Evolutionary conservation across 1,140 invertebrate species (phyloP).

Genomic region (Lutraria rhynchaena): DNA sequence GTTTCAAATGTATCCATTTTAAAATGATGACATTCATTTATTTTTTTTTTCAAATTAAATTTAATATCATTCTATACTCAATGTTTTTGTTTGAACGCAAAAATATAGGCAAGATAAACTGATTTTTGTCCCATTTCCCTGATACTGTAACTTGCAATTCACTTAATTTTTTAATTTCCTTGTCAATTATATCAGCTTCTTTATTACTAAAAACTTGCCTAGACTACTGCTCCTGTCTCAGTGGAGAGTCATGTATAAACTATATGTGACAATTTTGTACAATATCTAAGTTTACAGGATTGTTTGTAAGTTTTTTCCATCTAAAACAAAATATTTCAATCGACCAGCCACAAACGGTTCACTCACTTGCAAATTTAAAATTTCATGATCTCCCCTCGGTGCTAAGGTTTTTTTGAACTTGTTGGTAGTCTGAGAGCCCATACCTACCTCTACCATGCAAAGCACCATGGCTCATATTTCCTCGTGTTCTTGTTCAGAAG

Average conservation of each 20-base stretch:
- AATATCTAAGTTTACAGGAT: background rate
- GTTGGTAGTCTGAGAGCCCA: background rate
- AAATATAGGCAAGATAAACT: constrained; percentile 32
- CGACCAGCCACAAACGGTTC: constrained; percentile 27
- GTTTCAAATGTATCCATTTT: constrained; percentile 18
- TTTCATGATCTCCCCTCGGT: constrained; percentile 15
- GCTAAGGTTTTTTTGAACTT: constrained; percentile 14
- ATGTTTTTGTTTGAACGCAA: constrained; percentile 8
- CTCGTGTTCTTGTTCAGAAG: constrained; percentile 15
- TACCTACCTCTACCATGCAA: background rate
- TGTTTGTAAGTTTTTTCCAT: constrained; percentile 7
- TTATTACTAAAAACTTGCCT: too few relatives aligned
- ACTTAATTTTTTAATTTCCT: too few relatives aligned
- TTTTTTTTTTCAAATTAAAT: constrained; percentile 27
- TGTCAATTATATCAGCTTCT: too few relatives aligned
- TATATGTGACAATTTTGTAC: background rate
- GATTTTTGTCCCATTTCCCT: background rate
- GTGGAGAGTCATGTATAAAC: too few relatives aligned
- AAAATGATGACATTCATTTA: constrained; percentile 21
- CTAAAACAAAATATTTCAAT: background rate
- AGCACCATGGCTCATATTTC: background rate
- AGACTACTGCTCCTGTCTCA: too few relatives aligned
- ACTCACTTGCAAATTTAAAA: constrained; percentile 31
- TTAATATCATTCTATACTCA: constrained; percentile 15
- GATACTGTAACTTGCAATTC: too few relatives aligned